phyloP scores from a whole-genome alignment of 2,797 vertebrate genomes.

The Sebastes matsubarae region DNA sequence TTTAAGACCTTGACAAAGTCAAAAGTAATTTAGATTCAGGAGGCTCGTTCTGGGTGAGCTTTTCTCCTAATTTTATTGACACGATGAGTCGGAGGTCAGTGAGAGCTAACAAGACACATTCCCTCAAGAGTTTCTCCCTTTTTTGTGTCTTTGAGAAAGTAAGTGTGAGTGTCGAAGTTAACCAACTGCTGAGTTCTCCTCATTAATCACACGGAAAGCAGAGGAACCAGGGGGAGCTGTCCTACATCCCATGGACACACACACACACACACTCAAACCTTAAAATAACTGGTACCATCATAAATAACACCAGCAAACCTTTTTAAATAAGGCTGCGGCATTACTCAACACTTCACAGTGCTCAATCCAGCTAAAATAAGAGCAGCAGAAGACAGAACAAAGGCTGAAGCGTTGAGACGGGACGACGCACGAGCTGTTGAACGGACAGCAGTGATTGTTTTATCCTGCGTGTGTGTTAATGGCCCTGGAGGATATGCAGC shows the following conservation, averaged over 20 bases:
- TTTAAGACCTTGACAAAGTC: conserved; percentile 43
- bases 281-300: conserved; percentile 69
- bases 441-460: conserved; percentile 25
- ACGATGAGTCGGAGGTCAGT: conserved; percentile 47
- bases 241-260: conserved; percentile 71
- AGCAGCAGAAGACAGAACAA: background rate
- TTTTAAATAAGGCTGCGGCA: conserved; percentile 54
- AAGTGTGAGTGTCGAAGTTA: conserved; percentile 54
- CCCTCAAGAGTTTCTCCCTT: conserved; percentile 65
- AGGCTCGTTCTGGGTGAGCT: conserved; percentile 8
- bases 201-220: conserved; percentile 79
- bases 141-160: conserved; percentile 59
- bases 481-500: conserved; percentile 29
- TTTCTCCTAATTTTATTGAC: conserved; percentile 34
- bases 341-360: conserved; percentile 54
- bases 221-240: conserved; percentile 75
- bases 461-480: conserved; percentile 27
- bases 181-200: conserved; percentile 68
- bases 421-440: conserved; percentile 13
- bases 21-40: conserved; percentile 58
- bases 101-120: conserved; percentile 85
- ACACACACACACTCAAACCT: conserved; percentile 29
- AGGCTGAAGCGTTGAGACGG: background rate
- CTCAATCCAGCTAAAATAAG: conserved; percentile 24
- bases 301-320: conserved; percentile 65